Evolutionary conservation across 2,113 vertebrate species (phyloP), one percentile per base, ranked within the genome.

Genomic region (Pomatorhinus ruficollis): DNA sequence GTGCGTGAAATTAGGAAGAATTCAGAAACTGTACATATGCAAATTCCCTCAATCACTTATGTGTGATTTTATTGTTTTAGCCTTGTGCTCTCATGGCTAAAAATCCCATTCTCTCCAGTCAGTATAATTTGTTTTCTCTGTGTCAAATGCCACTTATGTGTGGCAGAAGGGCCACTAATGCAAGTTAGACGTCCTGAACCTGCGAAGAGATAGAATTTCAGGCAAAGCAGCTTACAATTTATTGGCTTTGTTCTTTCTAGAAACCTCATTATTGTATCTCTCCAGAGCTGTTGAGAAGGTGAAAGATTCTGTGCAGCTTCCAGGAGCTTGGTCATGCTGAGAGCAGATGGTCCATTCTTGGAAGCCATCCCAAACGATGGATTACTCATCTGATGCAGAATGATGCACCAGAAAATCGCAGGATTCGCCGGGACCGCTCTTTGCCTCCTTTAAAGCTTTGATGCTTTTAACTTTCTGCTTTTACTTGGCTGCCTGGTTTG

Each of bases 291-390:
- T 96, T 13, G 39, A 90, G 82, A 92, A 98, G 96, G 96, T 95
- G 75, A 78, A 87, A 89, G 84, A 95, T 91, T 64, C 82, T 79
- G 19, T 13, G 40, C 49, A 72, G 95, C 90, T 94, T 94, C 93
- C 80, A 39, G 2, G 57, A 93, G 75, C 15, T 5, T 23, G 72
- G 93, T 96, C 90, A 63, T 87, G 91, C 94, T 85, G 87, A 18
- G 95, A 97, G 94, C 96, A 97, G 96, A 97, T 94, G 95, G 97
- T 83, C 69, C 5, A 17, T 91, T 96, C 95, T 91, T 98, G 95
- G 97, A 97, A 92, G 49, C 6, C 12, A 49, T 97, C 93, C 97
- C 94, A 93, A 91, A 93, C 25, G 17, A 96, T 95, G 95, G 96
- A 97, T 97, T 95, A 96, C 77, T 96, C 61, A 7, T 50, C 57